Conservation (phyloP, 2,797 vertebrate species). For the Malacoraja senta region DNA sequence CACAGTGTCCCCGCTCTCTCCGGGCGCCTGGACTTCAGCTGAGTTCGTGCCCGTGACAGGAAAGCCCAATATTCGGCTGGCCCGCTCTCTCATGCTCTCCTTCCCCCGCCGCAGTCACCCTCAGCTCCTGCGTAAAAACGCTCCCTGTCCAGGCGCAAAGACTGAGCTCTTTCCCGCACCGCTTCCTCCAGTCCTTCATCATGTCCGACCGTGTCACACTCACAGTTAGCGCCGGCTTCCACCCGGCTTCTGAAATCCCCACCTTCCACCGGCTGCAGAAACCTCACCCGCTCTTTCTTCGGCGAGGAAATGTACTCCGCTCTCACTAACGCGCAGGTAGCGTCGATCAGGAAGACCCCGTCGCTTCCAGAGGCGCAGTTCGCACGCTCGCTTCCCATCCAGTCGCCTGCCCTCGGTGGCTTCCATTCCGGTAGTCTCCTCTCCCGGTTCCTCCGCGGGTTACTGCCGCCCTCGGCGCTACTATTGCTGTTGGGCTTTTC, state of each 20-base stretch:
- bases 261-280: not conserved
- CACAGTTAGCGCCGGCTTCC: not conserved
- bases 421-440: not conserved
- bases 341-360: constrained; percentile 61
- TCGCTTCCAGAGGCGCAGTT: not conserved
- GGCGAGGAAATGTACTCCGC: constrained; percentile 57
- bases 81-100: constrained; percentile 39
- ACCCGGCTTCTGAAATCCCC: not conserved
- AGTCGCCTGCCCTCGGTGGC: not conserved
- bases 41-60: constrained; percentile 23
- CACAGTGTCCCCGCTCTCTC: not conserved
- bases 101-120: not conserved
- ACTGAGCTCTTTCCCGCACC: not conserved
- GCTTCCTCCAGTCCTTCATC: too few relatives aligned
- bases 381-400: too few relatives aligned
- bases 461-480: not conserved
- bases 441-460: too few relatives aligned
- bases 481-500: not conserved
- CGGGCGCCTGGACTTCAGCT: not conserved
- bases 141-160: not conserved
- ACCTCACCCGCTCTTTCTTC: constrained; percentile 46
- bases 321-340: constrained; percentile 59
- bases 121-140: not conserved
- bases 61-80: constrained; percentile 38
- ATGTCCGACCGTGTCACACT: too few relatives aligned